Conservation (phyloP, 2,113 vertebrate species). For the Monarcha castaneiventris region DNA sequence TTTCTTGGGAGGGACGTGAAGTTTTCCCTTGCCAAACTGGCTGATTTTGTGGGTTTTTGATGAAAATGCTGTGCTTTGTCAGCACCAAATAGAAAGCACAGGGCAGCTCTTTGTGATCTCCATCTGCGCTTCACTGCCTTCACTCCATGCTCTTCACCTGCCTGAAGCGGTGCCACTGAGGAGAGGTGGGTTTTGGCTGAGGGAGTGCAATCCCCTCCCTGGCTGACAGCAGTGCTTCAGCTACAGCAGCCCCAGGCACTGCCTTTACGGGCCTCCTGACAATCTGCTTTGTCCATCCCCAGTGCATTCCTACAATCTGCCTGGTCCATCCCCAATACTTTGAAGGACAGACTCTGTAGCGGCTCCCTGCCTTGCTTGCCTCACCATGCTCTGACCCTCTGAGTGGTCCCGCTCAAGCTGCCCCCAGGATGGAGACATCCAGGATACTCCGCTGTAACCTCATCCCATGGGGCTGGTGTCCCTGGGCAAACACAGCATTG, state of each 20-base stretch:
- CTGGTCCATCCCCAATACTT: neutral
- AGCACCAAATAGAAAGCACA: fast-evolving
- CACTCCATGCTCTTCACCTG: fast-evolving
- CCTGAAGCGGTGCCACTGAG: neutral
- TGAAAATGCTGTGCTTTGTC: neutral
- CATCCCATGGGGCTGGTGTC: neutral
- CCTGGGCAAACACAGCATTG: neutral
- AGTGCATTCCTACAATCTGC: neutral
- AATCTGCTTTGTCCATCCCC: neutral
- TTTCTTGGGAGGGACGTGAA: neutral
- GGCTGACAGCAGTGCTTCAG: neutral
- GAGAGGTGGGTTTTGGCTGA: neutral
- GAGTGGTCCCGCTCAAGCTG: neutral
- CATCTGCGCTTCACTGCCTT: neutral
- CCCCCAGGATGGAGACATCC: neutral
- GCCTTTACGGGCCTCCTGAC: neutral
- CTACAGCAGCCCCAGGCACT: neutral
- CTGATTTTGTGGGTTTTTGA: neutral
- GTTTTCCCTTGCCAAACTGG: neutral
- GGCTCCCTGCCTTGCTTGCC: neutral
- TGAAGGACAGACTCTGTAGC: fast-evolving
- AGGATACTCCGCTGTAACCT: fast-evolving
- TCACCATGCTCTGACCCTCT: neutral
- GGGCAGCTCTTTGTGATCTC: neutral
- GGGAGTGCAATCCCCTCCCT: neutral